phyloP scores from a whole-genome alignment of 1,140 invertebrate genomes.

The Sitophilus oryzae region DNA sequence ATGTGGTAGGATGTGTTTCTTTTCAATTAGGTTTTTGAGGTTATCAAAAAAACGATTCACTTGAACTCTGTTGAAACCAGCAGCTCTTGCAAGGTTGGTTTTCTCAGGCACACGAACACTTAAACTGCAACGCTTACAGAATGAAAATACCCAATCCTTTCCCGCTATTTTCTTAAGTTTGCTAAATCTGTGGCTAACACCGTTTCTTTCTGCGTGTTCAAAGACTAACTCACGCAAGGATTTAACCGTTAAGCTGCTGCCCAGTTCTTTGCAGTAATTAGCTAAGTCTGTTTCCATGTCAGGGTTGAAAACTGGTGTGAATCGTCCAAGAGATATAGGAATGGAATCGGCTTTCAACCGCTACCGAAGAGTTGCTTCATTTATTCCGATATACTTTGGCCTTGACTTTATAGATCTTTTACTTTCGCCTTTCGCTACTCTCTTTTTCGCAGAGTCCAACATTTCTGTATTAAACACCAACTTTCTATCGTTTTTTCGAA shows the following conservation, averaged over 20 bases:
- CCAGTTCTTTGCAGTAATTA: background rate
- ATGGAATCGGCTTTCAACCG: too few relatives aligned
- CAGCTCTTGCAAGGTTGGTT: slow-evolving; percentile 8
- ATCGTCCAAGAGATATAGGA: too few relatives aligned
- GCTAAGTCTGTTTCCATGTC: background rate
- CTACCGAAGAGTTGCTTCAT: too few relatives aligned
- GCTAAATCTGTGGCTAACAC: background rate
- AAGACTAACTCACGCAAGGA: background rate
- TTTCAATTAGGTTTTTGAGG: background rate
- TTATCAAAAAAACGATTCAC: background rate
- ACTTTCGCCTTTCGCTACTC: too few relatives aligned
- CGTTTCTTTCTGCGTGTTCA: background rate
- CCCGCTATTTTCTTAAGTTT: slow-evolving; percentile 1
- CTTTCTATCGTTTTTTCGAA: too few relatives aligned
- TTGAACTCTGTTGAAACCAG: background rate
- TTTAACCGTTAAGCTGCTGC: background rate
- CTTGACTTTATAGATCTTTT: too few relatives aligned
- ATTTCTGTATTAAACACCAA: too few relatives aligned
- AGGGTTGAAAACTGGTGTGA: background rate
- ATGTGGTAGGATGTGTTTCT: slow-evolving; percentile 3
- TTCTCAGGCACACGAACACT: slow-evolving; percentile 2
- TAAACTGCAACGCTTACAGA: slow-evolving; percentile 1
- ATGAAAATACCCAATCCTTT: slow-evolving; percentile 2
- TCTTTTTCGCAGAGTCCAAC: too few relatives aligned
- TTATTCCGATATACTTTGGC: too few relatives aligned